Evolutionary conservation across 2,113 vertebrate genomes (phyloP).

Genomic region (Ondatra zibethicus): DNA sequence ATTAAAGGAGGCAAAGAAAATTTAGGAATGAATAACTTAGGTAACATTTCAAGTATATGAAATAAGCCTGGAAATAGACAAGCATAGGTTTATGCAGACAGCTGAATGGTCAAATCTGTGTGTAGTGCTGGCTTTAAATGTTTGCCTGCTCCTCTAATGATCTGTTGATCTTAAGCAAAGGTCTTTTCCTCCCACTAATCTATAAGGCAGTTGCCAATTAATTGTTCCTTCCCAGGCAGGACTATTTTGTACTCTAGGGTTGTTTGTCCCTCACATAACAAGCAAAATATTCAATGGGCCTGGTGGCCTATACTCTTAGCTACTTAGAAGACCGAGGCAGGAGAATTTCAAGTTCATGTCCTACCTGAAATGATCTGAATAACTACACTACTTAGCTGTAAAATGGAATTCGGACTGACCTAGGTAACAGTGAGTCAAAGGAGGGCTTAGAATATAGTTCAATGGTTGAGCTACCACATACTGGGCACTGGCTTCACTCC

Average conservation of each 20-base stretch:
- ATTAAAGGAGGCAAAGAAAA: not conserved
- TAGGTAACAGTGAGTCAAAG: not conserved
- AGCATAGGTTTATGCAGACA: not conserved
- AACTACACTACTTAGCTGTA: not conserved
- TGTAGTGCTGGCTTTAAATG: not conserved
- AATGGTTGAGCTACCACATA: not conserved
- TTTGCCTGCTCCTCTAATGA: not conserved
- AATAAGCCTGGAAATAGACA: slow-evolving; percentile 4
- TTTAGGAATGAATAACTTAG: not conserved
- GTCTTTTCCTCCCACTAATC: not conserved
- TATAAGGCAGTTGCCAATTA: not conserved
- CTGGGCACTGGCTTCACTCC: not conserved
- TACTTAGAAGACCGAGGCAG: not conserved
- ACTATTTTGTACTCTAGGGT: not conserved
- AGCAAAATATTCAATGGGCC: slow-evolving; percentile 18
- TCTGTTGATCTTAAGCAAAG: not conserved
- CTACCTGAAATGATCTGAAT: too few species aligned
- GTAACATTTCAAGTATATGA: not conserved
- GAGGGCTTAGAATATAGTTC: not conserved
- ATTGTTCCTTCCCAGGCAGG: slow-evolving; percentile 10
- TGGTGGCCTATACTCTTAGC: not conserved
- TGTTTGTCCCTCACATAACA: not conserved
- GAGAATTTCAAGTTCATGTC: not conserved
- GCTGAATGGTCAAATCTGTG: not conserved
- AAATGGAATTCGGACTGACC: not conserved